Base-by-base conservation (phyloP, 2,113 vertebrate genomes). In the Hiodon tergisus region DNA sequence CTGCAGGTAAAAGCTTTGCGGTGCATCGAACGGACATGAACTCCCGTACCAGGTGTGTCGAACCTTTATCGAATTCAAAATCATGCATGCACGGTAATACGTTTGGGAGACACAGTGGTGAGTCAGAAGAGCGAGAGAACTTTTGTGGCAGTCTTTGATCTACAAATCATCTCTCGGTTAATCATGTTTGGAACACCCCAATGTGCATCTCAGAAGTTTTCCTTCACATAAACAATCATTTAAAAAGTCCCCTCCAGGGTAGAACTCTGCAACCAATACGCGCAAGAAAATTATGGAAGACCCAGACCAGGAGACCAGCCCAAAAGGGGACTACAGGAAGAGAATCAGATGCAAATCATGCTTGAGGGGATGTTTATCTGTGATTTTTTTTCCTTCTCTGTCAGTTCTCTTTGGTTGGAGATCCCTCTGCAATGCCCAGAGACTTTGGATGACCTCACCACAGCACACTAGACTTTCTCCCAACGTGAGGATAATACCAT, bases 181-280 rank as follows among this genome's bases (percentile, higher is more conserved):
- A 67, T 74, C 67, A 72, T 52, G 75, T 74, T 75, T 74, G 59
- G 11, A 62, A 78, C 76, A 59, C 85, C 82, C 81, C 81, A 79
- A 46, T 66, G 78, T 70, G 76, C 70, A 61, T 58, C 68, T 10
- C 69, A 69, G 78, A 81, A 82, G 85, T 84, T 81, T 81, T 72
- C 80, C 81, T 78, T 77, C 69, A 80, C 80, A 78, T 81, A 85
- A 85, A 86, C 84, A 89, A 82, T 83, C 63, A 85, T 80, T 83
- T 81, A 77, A 87, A 81, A 82, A 83, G 81, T 76, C 74, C 78
- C 77, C 82, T 85, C 79, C 81, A 76, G 85, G 85, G 77, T 82
- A 71, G 75, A 84, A 83, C 50, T 17, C 5, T 48, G 71, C 68
- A 54, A 74, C 78, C 76, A 81, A 82, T 77, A 79, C 74, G 53